Conservation (phyloP, 1,140 invertebrate species). For the Meloidogyne chitwoodi region DNA sequence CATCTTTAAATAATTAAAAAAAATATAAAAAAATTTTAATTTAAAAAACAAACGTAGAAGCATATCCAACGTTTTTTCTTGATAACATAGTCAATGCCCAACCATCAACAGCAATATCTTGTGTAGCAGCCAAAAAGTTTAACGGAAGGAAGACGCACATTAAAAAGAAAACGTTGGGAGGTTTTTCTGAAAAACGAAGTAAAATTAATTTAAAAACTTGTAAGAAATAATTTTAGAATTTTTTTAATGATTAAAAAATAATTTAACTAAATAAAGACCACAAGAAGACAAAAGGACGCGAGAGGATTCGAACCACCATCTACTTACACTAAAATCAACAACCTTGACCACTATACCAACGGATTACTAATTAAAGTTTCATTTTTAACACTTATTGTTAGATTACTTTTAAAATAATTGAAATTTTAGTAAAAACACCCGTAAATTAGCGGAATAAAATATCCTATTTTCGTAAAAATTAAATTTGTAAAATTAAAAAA, state of each 20-base stretch:
- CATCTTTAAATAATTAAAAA: conserved; percentile 59
- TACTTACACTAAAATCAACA: no score
- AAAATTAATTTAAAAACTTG: not conserved
- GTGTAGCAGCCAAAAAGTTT: conserved; percentile 93
- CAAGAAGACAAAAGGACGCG: no score
- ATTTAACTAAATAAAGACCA: no score
- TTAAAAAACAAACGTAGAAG: conserved; percentile 71
- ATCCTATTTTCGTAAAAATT: no score
- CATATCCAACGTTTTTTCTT: conserved; percentile 90
- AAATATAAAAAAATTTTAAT: not conserved
- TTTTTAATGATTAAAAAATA: not conserved
- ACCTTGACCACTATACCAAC: no score
- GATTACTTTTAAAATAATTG: no score
- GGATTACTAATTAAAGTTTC: no score
- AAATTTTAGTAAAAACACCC: no score
- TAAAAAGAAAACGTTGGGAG: conserved; percentile 75
- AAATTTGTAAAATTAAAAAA: not conserved
- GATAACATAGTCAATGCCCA: conserved; percentile 98
- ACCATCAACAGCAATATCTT: conserved; percentile 98
- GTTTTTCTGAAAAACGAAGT: not conserved
- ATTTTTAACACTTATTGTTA: no score
- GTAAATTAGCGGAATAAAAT: no score
- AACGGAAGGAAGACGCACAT: conserved; percentile 83
- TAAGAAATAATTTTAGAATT: not conserved
- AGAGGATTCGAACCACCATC: no score